phyloP scores from a whole-genome alignment of 2,797 vertebrate species.

The Rachycentron canadum region DNA sequence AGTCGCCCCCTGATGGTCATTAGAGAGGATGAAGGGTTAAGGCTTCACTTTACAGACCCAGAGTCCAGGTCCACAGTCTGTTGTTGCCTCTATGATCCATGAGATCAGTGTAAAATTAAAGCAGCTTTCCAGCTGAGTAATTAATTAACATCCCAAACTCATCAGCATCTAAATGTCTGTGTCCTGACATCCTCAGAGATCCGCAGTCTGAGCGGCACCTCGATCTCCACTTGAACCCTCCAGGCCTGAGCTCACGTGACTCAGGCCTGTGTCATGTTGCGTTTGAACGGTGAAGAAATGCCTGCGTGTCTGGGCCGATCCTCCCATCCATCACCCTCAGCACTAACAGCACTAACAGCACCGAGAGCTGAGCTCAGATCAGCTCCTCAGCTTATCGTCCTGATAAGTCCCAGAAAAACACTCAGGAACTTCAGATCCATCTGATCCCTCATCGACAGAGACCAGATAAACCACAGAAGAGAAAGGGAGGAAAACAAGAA shows the following conservation, averaged over 20 bases:
- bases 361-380: too few species aligned
- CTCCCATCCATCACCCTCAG: conserved; percentile 38
- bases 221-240: conserved; percentile 75
- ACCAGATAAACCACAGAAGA: not conserved
- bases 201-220: not conserved
- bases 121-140: too few species aligned
- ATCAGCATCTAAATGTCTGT: not conserved
- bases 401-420: too few species aligned
- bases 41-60: too few species aligned
- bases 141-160: not conserved
- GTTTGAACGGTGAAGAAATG: conserved; percentile 50
- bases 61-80: too few species aligned
- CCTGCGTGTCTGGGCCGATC: conserved; percentile 66
- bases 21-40: too few species aligned
- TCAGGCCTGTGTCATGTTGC: not conserved
- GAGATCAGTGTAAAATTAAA: too few species aligned
- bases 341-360: too few species aligned
- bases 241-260: conserved; percentile 47
- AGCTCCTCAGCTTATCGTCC: too few species aligned
- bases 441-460: not conserved
- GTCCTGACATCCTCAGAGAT: not conserved
- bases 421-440: too few species aligned
- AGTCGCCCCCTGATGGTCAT: too few species aligned
- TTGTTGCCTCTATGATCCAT: too few species aligned
- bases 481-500: not conserved